Percentiles rank a stretch among this genome's conserved stretches.
phyloP scores from a whole-genome alignment of 2,113 vertebrate genomes.

The Eolophus roseicapilla region DNA sequence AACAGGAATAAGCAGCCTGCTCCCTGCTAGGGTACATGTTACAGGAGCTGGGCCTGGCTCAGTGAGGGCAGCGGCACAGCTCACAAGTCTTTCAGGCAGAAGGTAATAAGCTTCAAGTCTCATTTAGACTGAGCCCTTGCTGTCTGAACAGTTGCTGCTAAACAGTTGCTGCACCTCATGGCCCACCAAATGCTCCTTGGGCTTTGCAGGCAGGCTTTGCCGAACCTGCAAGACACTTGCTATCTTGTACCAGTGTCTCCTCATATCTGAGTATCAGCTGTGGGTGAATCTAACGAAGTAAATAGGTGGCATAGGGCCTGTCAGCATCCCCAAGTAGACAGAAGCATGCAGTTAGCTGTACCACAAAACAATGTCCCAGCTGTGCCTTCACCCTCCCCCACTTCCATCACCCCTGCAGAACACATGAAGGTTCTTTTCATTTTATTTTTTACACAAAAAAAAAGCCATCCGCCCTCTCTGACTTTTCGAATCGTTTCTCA shows the following conservation, averaged over 20 bases:
- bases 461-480: neutral
- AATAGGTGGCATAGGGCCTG: neutral
- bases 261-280: neutral
- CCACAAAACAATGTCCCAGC: neutral
- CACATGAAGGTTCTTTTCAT: neutral
- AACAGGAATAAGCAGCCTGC: neutral
- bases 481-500: neutral
- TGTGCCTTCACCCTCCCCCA: neutral
- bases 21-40: neutral
- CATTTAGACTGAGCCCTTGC: fast-evolving
- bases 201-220: neutral
- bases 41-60: neutral
- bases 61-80: neutral
- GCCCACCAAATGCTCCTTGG: neutral
- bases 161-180: neutral
- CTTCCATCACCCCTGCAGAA: neutral
- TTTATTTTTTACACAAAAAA: neutral
- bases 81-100: neutral
- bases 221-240: neutral
- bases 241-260: neutral
- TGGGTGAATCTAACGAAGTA: neutral
- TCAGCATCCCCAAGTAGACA: neutral
- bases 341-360: neutral
- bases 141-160: neutral
- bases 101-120: neutral